These are phyloP conservation scores for Andrena praecox DNA, from an alignment of 2,888 invertebrate genomes.

Conservation along the genomic window DNA sequence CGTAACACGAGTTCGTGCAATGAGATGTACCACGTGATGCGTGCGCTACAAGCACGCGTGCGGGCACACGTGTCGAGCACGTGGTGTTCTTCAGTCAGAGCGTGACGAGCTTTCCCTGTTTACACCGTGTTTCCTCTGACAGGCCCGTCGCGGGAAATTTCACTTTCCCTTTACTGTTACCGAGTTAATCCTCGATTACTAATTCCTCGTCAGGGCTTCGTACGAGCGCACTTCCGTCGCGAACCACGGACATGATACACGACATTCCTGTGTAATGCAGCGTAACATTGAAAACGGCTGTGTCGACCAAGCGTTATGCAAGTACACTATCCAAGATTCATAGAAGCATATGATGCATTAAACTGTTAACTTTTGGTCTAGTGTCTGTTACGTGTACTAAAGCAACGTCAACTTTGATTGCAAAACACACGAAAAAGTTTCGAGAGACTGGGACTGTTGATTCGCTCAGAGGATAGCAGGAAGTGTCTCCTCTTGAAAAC, in stretches of 20 bases:
- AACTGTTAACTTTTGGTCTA: not conserved
- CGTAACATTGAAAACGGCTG: not conserved
- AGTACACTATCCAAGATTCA: not conserved
- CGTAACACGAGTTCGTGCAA: constrained; percentile 64
- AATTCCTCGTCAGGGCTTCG: constrained; percentile 32
- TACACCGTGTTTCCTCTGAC: constrained; percentile 26
- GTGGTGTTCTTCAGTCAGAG: constrained; percentile 44
- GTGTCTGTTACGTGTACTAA: not conserved
- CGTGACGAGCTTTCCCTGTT: constrained; percentile 26
- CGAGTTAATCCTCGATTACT: constrained; percentile 25
- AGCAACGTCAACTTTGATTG: not conserved
- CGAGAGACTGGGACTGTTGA: too few species aligned
- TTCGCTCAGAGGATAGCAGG: too few species aligned
- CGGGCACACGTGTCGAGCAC: constrained; percentile 61
- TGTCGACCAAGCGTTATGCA: not conserved
- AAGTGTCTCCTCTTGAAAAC: not conserved
- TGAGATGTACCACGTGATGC: constrained; percentile 41
- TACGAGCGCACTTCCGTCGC: not conserved
- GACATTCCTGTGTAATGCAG: not conserved
- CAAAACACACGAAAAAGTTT: not conserved
- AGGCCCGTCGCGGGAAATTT: constrained; percentile 34
- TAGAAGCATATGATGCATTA: not conserved
- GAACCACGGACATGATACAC: not conserved
- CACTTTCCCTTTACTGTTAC: constrained; percentile 31
- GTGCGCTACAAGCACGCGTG: constrained; percentile 48